These are phyloP conservation scores for Nebria brevicollis DNA, from an alignment of 2,888 invertebrate genomes.

Conservation along the genomic window DNA sequence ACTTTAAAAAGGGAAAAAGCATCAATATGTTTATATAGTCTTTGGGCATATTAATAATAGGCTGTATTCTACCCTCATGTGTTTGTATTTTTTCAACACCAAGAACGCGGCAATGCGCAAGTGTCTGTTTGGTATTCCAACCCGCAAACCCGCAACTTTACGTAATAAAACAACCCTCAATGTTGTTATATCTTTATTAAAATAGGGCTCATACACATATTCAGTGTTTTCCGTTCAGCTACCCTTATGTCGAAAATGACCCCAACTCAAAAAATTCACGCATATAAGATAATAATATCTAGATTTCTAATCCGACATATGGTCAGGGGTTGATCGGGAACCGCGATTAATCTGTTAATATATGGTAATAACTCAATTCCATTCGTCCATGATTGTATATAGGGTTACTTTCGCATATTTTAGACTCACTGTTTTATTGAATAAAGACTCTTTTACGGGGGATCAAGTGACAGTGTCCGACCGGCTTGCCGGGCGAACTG, in stretches of 20 bases:
- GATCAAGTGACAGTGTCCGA: slow-evolving; percentile 12
- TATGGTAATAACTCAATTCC: background rate
- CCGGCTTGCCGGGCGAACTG: background rate
- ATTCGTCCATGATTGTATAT: background rate
- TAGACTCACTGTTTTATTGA: slow-evolving; percentile 28
- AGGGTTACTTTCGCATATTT: background rate
- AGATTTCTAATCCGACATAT: background rate
- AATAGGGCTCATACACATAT: slow-evolving; percentile 13
- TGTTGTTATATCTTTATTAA: slow-evolving; percentile 34
- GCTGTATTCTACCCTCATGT: background rate
- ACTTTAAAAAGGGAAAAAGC: background rate
- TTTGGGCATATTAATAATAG: background rate
- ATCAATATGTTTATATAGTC: background rate
- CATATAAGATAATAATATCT: background rate
- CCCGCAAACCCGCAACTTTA: slow-evolving; percentile 17
- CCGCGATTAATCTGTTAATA: background rate
- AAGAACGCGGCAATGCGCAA: background rate
- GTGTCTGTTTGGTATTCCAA: background rate
- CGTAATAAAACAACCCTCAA: slow-evolving; percentile 28
- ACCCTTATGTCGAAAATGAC: background rate
- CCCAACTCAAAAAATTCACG: background rate
- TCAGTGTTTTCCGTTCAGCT: background rate
- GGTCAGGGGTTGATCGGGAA: background rate
- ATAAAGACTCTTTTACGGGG: slow-evolving; percentile 27
- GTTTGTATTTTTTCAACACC: background rate